Evolutionary conservation across 2,113 vertebrate genomes (phyloP).

Genomic region (Marmota monax): DNA sequence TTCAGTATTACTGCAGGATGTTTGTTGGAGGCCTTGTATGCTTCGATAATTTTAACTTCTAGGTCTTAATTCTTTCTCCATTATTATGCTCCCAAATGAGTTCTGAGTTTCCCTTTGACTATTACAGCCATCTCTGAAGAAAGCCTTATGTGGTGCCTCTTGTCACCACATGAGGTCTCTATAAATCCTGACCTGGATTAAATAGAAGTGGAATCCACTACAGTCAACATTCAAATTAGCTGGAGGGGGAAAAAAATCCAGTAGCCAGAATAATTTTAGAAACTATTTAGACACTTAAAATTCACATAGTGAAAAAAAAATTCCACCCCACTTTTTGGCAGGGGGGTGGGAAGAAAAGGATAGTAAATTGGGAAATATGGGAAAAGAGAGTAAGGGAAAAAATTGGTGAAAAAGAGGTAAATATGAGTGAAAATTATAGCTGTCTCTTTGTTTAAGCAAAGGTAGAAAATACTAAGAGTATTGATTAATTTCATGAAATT

Average conservation of each 20-base stretch:
- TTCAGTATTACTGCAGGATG: background rate
- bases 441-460: background rate
- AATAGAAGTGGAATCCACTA: conserved; percentile 23
- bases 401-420: background rate
- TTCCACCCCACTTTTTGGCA: no score
- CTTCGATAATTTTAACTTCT: background rate
- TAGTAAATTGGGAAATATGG: background rate
- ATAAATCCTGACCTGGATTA: conserved; percentile 79
- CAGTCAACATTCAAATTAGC: background rate
- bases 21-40: background rate
- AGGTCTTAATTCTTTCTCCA: conserved; percentile 31
- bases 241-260: background rate
- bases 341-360: background rate
- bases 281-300: conserved; percentile 26
- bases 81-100: conserved; percentile 23
- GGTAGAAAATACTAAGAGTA: background rate
- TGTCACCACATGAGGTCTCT: conserved; percentile 78
- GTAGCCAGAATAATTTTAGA: background rate
- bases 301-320: background rate
- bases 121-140: background rate
- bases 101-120: conserved; percentile 46
- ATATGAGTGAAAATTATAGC: background rate
- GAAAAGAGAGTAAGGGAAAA: background rate
- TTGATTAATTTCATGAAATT: background rate
- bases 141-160: conserved; percentile 66